These are phyloP conservation scores for Flexamia atlantica DNA, from an alignment of 2,888 invertebrate genomes.

Conservation along the genomic window DNA sequence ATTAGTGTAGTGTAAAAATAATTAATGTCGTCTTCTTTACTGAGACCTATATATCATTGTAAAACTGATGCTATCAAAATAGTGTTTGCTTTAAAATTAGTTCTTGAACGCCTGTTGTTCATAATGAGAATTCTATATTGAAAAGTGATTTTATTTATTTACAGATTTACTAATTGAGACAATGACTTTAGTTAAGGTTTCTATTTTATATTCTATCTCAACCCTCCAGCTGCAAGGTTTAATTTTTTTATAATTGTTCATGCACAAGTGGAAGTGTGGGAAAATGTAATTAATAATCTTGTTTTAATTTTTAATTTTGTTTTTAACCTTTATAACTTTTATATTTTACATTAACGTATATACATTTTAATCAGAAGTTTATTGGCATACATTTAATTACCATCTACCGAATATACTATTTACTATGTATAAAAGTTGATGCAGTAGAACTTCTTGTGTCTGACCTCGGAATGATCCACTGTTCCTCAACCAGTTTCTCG, in stretches of 20 bases:
- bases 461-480: no score
- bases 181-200: background rate
- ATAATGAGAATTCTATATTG: background rate
- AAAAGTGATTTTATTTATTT: slow-evolving; percentile 3
- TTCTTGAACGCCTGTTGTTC: background rate
- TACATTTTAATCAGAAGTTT: no score
- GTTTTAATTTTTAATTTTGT: no score
- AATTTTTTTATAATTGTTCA: background rate
- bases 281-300: background rate
- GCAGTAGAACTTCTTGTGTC: no score
- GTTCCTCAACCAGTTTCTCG: no score
- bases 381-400: no score
- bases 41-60: slow-evolving; percentile 5
- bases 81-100: slow-evolving; percentile 19
- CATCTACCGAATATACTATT: no score
- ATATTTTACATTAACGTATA: no score
- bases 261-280: background rate
- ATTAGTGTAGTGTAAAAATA: slow-evolving; percentile 35
- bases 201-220: background rate
- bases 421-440: no score
- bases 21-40: slow-evolving; percentile 39
- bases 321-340: no score
- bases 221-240: background rate
- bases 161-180: slow-evolving; percentile 22
- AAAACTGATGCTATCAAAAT: slow-evolving; percentile 19